Percentiles rank a stretch among this genome's conserved stretches.
These are phyloP conservation scores for Drosophila virilis DNA, from an alignment of 1,140 invertebrate species.

Conservation along the genomic window DNA sequence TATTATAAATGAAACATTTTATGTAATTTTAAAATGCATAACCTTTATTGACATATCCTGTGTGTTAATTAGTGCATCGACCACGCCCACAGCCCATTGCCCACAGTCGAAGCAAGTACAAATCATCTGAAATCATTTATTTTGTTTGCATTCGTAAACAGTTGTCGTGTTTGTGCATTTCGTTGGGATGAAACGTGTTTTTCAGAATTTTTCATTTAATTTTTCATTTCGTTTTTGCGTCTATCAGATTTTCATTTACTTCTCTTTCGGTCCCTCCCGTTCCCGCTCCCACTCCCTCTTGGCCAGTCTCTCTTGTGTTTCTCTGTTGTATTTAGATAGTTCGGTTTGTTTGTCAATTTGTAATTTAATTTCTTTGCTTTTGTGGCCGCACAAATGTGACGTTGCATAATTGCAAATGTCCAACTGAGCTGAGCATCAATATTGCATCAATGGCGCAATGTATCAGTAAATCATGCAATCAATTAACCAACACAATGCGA, in stretches of 20 bases:
- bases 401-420: conserved; percentile 12
- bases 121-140: conserved; percentile 13
- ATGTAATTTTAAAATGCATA: conserved; percentile 5
- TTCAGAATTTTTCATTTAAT: background rate
- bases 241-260: background rate
- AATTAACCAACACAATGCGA: conserved; percentile 15
- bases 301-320: background rate
- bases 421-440: conserved; percentile 6
- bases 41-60: conserved; percentile 10
- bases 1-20: background rate
- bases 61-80: conserved; percentile 20
- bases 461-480: conserved; percentile 4
- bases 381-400: conserved; percentile 8
- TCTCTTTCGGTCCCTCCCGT: background rate
- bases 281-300: background rate
- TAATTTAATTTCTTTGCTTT: conserved; percentile 7
- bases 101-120: background rate
- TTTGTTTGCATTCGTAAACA: background rate
- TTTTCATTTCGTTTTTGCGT: background rate
- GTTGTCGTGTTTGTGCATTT: background rate
- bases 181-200: background rate
- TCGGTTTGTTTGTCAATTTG: conserved; percentile 6
- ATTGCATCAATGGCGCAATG: conserved; percentile 9
- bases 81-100: background rate
- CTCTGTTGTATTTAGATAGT: background rate